Evolutionary conservation across 2,888 invertebrate species (phyloP).

Genomic region (Raillietiella orientalis): DNA sequence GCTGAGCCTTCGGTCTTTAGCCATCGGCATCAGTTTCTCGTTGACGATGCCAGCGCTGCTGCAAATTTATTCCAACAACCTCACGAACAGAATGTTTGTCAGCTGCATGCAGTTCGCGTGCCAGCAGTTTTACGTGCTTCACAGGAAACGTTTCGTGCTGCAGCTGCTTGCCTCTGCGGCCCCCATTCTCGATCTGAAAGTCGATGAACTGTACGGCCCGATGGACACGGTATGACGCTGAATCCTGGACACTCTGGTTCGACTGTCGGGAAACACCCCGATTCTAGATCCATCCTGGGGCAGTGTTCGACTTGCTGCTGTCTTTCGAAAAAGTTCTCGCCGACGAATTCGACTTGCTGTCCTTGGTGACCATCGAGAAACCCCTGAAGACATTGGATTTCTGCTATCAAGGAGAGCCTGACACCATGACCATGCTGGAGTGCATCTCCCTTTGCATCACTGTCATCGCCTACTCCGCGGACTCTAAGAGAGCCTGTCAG

Average conservation of each 20-base stretch:
- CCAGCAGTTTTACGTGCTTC: constrained; percentile 89
- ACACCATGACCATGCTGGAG: constrained; percentile 82
- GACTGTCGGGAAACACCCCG: constrained; percentile 20
- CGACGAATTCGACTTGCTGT: constrained; percentile 72
- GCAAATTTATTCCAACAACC: constrained; percentile 87
- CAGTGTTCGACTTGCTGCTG: constrained; percentile 59
- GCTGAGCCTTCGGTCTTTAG: constrained; percentile 1
- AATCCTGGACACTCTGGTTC: neutral
- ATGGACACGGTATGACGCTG: constrained; percentile 24
- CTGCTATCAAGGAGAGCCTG: constrained; percentile 92
- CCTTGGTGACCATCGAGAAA: constrained; percentile 60
- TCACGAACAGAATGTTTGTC: constrained; percentile 77
- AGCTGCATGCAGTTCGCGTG: constrained; percentile 92
- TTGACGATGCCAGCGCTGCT: constrained; percentile 90
- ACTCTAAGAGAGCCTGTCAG: constrained; percentile 30
- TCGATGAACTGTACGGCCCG: constrained; percentile 16
- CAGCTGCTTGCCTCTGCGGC: constrained; percentile 99
- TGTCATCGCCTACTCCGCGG: constrained; percentile 91
- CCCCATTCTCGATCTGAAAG: constrained; percentile 44
- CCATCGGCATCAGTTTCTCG: constrained; percentile 33
- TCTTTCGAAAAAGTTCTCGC: constrained; percentile 79
- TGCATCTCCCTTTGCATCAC: constrained; percentile 96
- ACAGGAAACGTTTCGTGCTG: constrained; percentile 86
- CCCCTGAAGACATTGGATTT: constrained; percentile 84
- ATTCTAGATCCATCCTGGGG: constrained; percentile 46